These are phyloP conservation scores for Latrodectus geometricus DNA, from an alignment of 1,140 invertebrate species.

Conservation along the genomic window DNA sequence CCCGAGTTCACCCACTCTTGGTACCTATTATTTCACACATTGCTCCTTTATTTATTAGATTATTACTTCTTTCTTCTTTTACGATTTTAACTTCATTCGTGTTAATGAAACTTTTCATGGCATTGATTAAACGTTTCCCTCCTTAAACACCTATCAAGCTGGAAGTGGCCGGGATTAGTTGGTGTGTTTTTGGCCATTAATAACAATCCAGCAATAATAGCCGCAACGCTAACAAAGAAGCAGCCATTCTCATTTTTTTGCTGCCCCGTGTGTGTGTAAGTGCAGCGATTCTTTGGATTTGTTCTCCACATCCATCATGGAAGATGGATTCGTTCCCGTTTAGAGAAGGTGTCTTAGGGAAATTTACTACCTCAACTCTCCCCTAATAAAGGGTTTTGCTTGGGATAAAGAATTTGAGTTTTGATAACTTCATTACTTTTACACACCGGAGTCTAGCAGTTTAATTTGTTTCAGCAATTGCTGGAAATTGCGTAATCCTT, in stretches of 20 bases:
- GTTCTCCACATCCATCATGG: not conserved
- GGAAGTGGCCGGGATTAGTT: not conserved
- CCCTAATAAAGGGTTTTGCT: not conserved
- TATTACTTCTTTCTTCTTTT: not conserved
- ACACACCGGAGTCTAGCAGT: not conserved
- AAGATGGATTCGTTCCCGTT: not conserved
- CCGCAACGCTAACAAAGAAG: not conserved
- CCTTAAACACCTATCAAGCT: not conserved
- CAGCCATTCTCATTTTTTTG: not conserved
- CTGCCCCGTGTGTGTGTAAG: not conserved
- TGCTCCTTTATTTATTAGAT: not conserved
- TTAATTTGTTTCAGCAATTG: too few species aligned
- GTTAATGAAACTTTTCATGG: not conserved
- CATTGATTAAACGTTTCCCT: not conserved
- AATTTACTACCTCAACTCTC: not conserved
- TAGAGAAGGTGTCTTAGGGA: not conserved
- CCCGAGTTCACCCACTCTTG: too few species aligned
- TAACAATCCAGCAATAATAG: not conserved
- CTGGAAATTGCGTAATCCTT: too few species aligned
- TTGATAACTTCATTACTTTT: not conserved
- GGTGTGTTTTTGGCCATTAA: not conserved
- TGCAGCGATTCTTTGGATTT: not conserved
- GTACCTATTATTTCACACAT: too few species aligned
- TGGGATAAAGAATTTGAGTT: not conserved
- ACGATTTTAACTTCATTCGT: not conserved